Base-by-base conservation (phyloP, 1,140 invertebrate genomes). In the Drosophila eugracilis region DNA sequence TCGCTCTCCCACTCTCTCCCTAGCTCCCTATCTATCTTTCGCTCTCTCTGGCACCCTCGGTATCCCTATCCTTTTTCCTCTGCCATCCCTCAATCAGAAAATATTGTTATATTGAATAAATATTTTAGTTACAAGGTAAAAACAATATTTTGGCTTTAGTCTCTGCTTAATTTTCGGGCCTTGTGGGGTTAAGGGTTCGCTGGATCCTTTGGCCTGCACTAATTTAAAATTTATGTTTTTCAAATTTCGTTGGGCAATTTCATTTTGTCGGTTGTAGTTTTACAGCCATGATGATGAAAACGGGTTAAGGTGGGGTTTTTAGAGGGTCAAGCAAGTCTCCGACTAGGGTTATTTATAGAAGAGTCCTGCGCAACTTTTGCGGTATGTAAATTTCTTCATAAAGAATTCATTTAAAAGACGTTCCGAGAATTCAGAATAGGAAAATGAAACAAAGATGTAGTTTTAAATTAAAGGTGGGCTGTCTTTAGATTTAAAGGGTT, bases 91-190 rank as follows among this genome's bases (percentile, higher is more conserved):
- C 57, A 62, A 73, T 74, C 58, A 57, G 57, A 66, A 71, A 76
- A 79, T 60, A 79, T 85, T 77, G 77, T 77, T 63, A 70, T 83
- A 88, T 88, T 88, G 75, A 88, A 88, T 88, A 88, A 88, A 88
- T 88, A 89, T 88, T 88, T 88, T 75, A 75, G 70, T 88, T 88
- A 67, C 84, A 88, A 88, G 83, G 83, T 88, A 88, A 88, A 76
- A 88, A 88, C 58, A 88, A 88, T 88, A 88, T 88, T 88, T 78
- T 88, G 83, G 58, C 71, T 88, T 72, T 69, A 84, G 84, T 88
- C 75, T 78, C 70, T 65, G 75, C 75, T 75, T 81, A 88, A 88
- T 75, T 78, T 78, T 66, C 57, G 52, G 50, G 32, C 12, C 19
- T 44, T 19, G 36, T 26, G 36, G 49, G 17, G 26, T 60, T 54